A percentile compares a stretch with the other conserved stretches of the same genome.
Conservation (phyloP, 2,113 vertebrate genomes). For the Misgurnus anguillicaudatus region DNA sequence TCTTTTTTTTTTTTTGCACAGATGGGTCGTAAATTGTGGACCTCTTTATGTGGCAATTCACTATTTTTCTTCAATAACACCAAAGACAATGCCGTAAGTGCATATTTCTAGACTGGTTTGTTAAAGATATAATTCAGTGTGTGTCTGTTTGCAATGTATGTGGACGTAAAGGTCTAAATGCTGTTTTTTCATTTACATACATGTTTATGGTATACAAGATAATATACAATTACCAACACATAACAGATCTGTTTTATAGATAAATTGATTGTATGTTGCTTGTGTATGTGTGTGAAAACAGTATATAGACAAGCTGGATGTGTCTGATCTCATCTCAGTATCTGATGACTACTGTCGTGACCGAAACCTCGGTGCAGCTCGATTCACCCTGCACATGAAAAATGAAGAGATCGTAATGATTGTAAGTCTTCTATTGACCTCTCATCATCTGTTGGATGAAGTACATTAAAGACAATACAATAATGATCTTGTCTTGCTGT, state of each 20-base stretch:
- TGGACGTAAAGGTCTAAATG: background rate
- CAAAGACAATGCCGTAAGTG: conserved; percentile 72
- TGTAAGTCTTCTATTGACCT: conserved; percentile 64
- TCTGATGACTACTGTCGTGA: conserved; percentile 65
- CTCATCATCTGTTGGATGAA: background rate
- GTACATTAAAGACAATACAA: background rate
- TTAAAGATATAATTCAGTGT: background rate
- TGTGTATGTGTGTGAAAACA: conserved; percentile 54
- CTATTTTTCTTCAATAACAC: conserved; percentile 78
- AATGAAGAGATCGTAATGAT: conserved; percentile 70
- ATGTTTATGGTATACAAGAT: background rate
- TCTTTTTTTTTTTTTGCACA: conserved; percentile 47
- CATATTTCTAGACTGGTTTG: background rate
- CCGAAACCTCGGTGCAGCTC: conserved; percentile 55
- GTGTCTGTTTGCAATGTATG: conserved; percentile 29
- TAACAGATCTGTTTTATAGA: no score
- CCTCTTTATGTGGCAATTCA: conserved; percentile 74
- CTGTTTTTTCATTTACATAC: background rate
- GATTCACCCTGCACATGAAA: conserved; percentile 66
- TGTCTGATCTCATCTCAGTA: conserved; percentile 69
- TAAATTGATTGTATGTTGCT: background rate
- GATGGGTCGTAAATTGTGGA: conserved; percentile 78
- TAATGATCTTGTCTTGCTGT: background rate
- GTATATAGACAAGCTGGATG: conserved; percentile 79
- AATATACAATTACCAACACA: no score